Percentiles rank a stretch among this genome's conserved stretches.
Evolutionary conservation across 2,113 vertebrate species (phyloP).

Genomic region (Tamias sibiricus): DNA sequence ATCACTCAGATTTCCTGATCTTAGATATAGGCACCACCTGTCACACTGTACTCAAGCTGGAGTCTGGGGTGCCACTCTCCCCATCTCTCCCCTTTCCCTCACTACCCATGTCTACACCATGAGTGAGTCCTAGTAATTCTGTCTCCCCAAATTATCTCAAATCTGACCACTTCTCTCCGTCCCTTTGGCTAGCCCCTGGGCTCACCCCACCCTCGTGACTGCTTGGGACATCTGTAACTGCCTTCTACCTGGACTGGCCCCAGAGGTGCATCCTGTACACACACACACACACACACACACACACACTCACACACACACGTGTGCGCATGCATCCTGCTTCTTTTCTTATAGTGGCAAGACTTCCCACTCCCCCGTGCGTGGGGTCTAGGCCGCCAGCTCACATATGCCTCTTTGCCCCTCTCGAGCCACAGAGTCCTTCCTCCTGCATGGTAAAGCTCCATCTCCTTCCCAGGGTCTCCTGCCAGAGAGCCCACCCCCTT

Average conservation of each 20-base stretch:
- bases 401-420: background rate
- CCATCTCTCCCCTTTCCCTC: background rate
- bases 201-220: background rate
- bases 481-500: background rate
- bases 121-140: background rate
- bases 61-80: background rate
- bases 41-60: background rate
- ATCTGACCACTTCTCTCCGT: background rate
- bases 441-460: fast-evolving
- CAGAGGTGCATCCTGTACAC: background rate
- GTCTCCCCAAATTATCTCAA: background rate
- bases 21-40: background rate
- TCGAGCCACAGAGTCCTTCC: background rate
- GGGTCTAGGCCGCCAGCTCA: background rate
- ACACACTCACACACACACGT: too few species aligned
- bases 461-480: too few species aligned
- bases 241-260: background rate
- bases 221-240: background rate
- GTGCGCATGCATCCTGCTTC: background rate
- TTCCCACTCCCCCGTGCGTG: background rate
- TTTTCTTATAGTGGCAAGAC: background rate
- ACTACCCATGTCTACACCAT: background rate
- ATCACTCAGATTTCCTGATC: background rate
- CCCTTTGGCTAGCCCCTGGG: fast-evolving
- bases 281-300: too few species aligned